Evolutionary conservation across 1,140 invertebrate genomes (phyloP).

Genomic region (Tyrophagus putrescentiae): DNA sequence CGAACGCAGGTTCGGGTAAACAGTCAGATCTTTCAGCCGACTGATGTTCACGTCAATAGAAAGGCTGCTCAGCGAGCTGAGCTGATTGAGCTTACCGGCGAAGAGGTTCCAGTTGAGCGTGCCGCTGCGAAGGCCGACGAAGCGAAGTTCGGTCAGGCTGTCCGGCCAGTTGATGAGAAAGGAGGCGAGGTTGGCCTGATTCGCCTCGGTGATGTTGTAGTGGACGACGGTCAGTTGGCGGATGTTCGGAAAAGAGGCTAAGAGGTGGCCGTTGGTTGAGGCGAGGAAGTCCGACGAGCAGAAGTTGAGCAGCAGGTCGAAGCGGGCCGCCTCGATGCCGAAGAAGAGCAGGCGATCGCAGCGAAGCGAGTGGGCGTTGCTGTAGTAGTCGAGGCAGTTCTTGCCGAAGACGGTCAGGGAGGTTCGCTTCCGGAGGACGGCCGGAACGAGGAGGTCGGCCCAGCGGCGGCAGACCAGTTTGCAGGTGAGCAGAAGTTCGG

Average conservation of each 20-base stretch:
- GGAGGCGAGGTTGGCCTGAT: background rate
- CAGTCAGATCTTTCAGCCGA: background rate
- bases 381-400: background rate
- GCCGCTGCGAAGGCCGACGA: background rate
- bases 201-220: background rate
- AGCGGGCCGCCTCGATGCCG: background rate
- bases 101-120: background rate
- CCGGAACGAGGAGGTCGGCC: background rate
- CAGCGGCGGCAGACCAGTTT: background rate
- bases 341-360: background rate
- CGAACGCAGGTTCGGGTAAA: background rate
- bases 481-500: background rate
- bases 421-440: background rate
- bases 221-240: background rate
- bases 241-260: background rate
- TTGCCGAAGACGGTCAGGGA: background rate
- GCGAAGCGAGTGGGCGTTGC: background rate
- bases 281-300: background rate
- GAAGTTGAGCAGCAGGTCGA: background rate
- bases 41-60: slow-evolving; percentile 1
- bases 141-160: background rate
- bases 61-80: background rate
- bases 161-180: background rate
- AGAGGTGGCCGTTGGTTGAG: background rate
- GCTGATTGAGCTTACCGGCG: background rate